phyloP scores from a whole-genome alignment of 2,113 vertebrate species.

The Morone chrysops region DNA sequence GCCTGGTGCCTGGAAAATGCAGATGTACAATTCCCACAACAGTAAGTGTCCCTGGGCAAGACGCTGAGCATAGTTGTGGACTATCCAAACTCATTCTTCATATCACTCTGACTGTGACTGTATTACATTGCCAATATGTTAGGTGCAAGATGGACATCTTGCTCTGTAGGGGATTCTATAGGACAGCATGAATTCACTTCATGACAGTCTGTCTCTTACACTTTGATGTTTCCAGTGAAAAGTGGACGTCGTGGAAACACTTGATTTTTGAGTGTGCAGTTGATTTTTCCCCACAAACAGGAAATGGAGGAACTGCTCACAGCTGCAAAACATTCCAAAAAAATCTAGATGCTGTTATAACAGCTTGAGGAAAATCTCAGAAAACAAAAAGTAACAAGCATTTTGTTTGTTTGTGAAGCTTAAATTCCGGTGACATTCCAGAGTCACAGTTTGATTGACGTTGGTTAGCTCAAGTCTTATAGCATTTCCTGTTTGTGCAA shows the following conservation, averaged over 20 bases:
- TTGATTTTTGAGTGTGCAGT: neutral
- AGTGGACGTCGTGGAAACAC: neutral
- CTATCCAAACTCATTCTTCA: neutral
- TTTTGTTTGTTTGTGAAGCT: neutral
- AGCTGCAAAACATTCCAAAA: neutral
- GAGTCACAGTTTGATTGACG: neutral
- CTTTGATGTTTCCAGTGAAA: neutral
- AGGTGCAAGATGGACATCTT: neutral
- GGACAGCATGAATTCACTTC: neutral
- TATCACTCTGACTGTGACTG: neutral
- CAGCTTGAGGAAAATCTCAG: too few species aligned
- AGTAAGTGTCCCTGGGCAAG: neutral
- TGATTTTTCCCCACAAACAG: neutral
- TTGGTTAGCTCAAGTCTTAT: neutral
- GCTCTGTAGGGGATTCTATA: too few species aligned
- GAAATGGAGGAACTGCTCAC: neutral
- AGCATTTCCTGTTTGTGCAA: conserved; percentile 15
- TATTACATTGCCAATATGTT: neutral
- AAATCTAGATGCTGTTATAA: neutral
- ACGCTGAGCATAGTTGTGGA: neutral
- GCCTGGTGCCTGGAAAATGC: neutral
- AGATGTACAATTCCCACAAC: conserved; percentile 39
- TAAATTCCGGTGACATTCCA: neutral
- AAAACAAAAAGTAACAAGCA: neutral
- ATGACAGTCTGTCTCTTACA: neutral